phyloP scores from a whole-genome alignment of 2,888 invertebrate genomes.

The Drepanosiphum platanoidis region DNA sequence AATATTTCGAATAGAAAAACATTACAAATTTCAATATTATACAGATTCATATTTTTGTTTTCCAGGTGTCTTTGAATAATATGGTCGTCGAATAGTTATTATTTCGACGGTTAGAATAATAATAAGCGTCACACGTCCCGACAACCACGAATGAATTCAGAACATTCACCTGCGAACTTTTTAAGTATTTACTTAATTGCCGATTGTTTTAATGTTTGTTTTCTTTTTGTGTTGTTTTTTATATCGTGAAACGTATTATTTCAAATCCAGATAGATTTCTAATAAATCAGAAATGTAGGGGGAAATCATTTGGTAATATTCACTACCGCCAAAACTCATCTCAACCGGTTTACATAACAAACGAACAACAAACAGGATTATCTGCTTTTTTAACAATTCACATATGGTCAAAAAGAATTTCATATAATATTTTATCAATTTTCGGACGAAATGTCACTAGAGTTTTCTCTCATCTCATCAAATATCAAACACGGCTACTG shows the following conservation, averaged over 20 bases:
- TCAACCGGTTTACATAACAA: conserved; percentile 45
- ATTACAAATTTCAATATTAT: too few relatives aligned
- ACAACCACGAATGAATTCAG: too few relatives aligned
- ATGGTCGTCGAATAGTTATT: too few relatives aligned
- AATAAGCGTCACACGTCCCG: too few relatives aligned
- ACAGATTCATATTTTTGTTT: too few relatives aligned
- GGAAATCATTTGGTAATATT: conserved; percentile 21
- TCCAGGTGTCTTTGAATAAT: too few relatives aligned
- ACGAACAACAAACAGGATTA: conserved; percentile 31
- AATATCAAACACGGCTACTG: neutral
- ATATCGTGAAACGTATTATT: neutral
- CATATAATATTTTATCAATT: neutral
- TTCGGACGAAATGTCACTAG: neutral
- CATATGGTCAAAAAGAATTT: conserved; percentile 22
- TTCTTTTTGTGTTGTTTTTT: too few relatives aligned
- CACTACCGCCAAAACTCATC: conserved; percentile 12
- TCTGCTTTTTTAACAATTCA: conserved; percentile 54
- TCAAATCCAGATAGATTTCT: conserved; percentile 8
- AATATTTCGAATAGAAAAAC: too few relatives aligned
- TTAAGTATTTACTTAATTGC: too few relatives aligned
- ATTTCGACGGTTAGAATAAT: too few relatives aligned
- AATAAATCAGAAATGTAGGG: conserved; percentile 23
- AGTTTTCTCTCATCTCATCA: neutral
- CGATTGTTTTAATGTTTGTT: too few relatives aligned
- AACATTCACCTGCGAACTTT: too few relatives aligned